Percentiles rank a stretch among this genome's conserved stretches.
These are phyloP conservation scores for Cetoscarus ocellatus DNA, from an alignment of 2,797 vertebrate species.

Conservation along the genomic window DNA sequence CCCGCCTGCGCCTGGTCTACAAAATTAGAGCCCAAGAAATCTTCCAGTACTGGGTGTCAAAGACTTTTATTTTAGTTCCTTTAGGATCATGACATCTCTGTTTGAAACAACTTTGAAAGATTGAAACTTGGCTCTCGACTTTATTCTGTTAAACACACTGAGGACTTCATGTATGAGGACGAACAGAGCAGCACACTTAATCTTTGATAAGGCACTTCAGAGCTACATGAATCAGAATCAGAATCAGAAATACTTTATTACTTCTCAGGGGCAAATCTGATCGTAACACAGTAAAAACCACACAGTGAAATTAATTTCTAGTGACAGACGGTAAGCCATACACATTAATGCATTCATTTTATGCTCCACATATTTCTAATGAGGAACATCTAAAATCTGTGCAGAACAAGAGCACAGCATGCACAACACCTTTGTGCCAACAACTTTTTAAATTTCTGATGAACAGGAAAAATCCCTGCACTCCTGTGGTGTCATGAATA, in stretches of 20 bases:
- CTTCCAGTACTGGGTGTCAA: too few species aligned
- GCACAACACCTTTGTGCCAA: not conserved
- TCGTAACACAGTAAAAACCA: not conserved
- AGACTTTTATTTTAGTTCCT: too few species aligned
- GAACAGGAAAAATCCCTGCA: conserved; percentile 2
- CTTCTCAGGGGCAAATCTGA: too few species aligned
- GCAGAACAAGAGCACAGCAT: not conserved
- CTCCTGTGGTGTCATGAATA: not conserved
- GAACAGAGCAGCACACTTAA: not conserved
- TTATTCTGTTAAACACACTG: not conserved
- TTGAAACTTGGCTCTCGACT: not conserved
- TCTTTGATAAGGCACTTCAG: not conserved
- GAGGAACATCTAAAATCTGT: conserved; percentile 4
- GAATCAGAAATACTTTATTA: too few species aligned
- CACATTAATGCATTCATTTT: not conserved
- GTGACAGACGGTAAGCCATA: not conserved
- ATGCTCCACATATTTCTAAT: conserved; percentile 7
- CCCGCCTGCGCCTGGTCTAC: too few species aligned
- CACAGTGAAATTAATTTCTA: not conserved
- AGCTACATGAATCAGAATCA: not conserved
- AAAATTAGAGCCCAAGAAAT: too few species aligned
- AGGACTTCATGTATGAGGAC: not conserved
- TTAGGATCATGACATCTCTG: not conserved
- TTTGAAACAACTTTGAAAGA: not conserved
- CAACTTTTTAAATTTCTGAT: not conserved